Conservation (phyloP, 2,113 vertebrate genomes). For the Ancistrus triradiatus region DNA sequence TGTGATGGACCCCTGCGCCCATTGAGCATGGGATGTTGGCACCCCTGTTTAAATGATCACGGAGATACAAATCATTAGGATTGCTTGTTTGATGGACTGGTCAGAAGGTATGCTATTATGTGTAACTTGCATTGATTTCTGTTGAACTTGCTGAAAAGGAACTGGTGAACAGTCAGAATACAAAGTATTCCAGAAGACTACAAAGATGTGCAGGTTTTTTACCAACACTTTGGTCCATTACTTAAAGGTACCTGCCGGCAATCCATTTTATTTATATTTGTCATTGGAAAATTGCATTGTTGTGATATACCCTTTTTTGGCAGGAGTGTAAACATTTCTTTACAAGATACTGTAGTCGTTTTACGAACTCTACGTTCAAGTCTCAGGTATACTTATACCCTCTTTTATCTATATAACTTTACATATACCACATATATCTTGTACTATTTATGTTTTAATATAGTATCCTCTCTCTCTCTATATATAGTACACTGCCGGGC, state of each 20-base stretch:
- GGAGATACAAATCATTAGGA: no score
- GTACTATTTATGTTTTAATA: no score
- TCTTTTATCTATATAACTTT: background rate
- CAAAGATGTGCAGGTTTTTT: conserved; percentile 93
- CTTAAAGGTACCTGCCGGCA: conserved; percentile 76
- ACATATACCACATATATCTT: no score
- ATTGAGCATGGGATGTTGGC: no score
- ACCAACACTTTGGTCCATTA: conserved; percentile 91
- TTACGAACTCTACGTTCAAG: conserved; percentile 83
- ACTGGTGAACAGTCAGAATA: conserved; percentile 68
- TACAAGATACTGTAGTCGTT: conserved; percentile 70
- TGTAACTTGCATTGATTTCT: conserved; percentile 1
- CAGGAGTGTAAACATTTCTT: conserved; percentile 87
- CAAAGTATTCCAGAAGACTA: conserved; percentile 87
- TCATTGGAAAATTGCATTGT: background rate
- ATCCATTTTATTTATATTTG: background rate
- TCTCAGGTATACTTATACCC: conserved; percentile 73
- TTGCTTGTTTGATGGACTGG: no score
- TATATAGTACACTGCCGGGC: no score
- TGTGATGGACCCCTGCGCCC: no score
- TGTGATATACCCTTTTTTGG: conserved; percentile 2
- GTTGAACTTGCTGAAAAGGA: conserved; percentile 62
- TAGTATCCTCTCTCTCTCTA: no score
- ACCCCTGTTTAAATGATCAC: no score
- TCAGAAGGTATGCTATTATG: no score